Conservation (phyloP, 2,797 vertebrate species). For the Phoebastria nigripes region DNA sequence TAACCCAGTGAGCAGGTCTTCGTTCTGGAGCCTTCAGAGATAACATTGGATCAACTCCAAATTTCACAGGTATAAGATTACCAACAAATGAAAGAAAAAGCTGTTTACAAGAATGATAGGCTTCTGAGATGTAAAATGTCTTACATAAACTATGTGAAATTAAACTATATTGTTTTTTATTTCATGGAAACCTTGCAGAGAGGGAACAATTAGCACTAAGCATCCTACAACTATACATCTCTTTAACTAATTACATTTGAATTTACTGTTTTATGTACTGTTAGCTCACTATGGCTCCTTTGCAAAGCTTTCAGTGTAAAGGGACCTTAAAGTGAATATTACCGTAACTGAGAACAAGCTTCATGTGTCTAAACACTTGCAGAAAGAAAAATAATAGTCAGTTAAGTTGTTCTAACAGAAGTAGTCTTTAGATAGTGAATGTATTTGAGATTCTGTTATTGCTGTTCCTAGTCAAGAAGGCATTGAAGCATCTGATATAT, state of each 20-base stretch:
- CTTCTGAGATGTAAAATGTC: background rate
- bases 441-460: background rate
- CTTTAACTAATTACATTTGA: background rate
- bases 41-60: background rate
- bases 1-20: background rate
- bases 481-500: background rate
- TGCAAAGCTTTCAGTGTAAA: background rate
- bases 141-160: background rate
- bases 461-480: background rate
- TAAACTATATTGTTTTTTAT: background rate
- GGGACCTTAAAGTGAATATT: background rate
- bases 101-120: background rate
- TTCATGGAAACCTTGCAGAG: background rate
- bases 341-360: background rate
- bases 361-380: background rate
- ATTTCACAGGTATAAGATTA: background rate
- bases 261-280: background rate
- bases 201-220: slow-evolving; percentile 12
- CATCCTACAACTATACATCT: background rate
- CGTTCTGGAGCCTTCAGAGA: background rate
- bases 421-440: background rate
- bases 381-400: background rate
- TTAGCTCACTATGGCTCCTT: background rate
- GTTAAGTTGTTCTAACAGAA: background rate
- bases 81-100: background rate